Evolutionary conservation across 2,888 invertebrate genomes (phyloP).

Genomic region (Blera fallax): DNA sequence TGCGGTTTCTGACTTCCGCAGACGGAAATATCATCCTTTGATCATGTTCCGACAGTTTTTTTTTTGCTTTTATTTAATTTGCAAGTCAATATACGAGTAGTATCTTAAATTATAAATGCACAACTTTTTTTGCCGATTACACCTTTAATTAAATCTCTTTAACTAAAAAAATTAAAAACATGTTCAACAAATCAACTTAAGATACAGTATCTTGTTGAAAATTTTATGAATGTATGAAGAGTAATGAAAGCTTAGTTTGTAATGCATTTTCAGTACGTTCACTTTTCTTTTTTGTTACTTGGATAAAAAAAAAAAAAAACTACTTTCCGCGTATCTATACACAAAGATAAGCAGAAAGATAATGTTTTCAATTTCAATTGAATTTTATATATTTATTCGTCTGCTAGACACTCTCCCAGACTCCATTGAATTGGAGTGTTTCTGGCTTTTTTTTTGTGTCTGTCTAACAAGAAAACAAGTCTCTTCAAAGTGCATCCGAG

Average conservation of each 20-base stretch:
- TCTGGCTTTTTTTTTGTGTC: neutral
- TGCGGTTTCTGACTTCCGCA: slow-evolving; percentile 13
- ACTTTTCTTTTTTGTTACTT: neutral
- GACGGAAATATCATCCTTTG: slow-evolving; percentile 27
- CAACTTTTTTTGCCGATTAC: neutral
- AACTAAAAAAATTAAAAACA: neutral
- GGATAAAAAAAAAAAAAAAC: neutral
- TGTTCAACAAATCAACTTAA: neutral
- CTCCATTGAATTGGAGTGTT: slow-evolving; percentile 51
- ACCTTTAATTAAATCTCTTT: neutral
- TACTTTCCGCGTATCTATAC: no score
- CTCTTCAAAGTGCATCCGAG: slow-evolving; percentile 40
- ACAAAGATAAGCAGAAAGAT: slow-evolving; percentile 1
- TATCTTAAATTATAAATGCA: slow-evolving; percentile 10
- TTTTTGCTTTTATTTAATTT: slow-evolving; percentile 15
- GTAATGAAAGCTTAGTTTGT: slow-evolving; percentile 1
- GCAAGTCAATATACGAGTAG: slow-evolving; percentile 6
- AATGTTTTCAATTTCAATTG: slow-evolving; percentile 48
- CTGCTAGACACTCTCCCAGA: slow-evolving; percentile 55
- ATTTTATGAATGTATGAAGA: slow-evolving; percentile 15
- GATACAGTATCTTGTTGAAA: neutral
- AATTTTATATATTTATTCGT: slow-evolving; percentile 46
- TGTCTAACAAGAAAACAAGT: slow-evolving; percentile 18
- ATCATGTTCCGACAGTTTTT: neutral
- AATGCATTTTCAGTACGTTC: slow-evolving; percentile 16